Evolutionary conservation across 30 jellyfish, hydroid and myxozoan genomes (phyloP).

Genomic region (Phacellophora camtschatica): DNA sequence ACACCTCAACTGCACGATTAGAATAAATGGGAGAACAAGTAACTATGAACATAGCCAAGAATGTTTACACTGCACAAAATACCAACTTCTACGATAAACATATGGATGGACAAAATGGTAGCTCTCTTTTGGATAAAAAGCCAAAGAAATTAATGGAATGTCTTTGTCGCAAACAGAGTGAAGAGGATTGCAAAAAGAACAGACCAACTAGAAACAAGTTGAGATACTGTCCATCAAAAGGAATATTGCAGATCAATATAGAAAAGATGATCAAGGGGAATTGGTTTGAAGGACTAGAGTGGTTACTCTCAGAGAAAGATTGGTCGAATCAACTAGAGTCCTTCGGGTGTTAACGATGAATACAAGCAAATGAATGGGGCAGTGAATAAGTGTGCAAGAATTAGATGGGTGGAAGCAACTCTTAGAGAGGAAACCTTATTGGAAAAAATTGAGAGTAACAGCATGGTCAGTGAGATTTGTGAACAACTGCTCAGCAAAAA

Average conservation of each 20-base stretch:
- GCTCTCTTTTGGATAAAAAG: slow-evolving; percentile 50
- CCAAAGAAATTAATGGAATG: slow-evolving; percentile 51
- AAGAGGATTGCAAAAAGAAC: slow-evolving; percentile 10
- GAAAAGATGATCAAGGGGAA: slow-evolving; percentile 27
- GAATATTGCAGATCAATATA: slow-evolving; percentile 42
- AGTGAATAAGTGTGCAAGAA: too few relatives aligned
- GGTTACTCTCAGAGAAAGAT: too few relatives aligned
- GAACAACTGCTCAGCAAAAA: slow-evolving; percentile 5
- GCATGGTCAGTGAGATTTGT: slow-evolving; percentile 29
- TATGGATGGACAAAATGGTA: slow-evolving; percentile 62
- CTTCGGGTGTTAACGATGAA: too few relatives aligned
- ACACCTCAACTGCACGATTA: slow-evolving; percentile 63
- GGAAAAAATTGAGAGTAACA: slow-evolving; percentile 2
- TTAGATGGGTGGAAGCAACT: slow-evolving; percentile 16
- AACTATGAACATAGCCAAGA: slow-evolving; percentile 61
- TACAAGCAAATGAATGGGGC: too few relatives aligned
- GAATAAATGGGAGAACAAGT: slow-evolving; percentile 59
- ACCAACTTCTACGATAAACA: slow-evolving; percentile 5
- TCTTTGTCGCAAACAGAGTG: slow-evolving; percentile 43
- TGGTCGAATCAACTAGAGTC: too few relatives aligned
- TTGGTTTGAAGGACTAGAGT: slow-evolving; percentile 63
- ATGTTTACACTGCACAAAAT: slow-evolving; percentile 13
- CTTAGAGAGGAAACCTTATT: background rate
- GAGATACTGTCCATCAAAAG: slow-evolving; percentile 24
- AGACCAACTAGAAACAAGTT: background rate